A percentile compares a stretch with the other conserved stretches of the same genome.
phyloP scores from a whole-genome alignment of 1,140 invertebrate genomes.

The Heliothis subflexa region DNA sequence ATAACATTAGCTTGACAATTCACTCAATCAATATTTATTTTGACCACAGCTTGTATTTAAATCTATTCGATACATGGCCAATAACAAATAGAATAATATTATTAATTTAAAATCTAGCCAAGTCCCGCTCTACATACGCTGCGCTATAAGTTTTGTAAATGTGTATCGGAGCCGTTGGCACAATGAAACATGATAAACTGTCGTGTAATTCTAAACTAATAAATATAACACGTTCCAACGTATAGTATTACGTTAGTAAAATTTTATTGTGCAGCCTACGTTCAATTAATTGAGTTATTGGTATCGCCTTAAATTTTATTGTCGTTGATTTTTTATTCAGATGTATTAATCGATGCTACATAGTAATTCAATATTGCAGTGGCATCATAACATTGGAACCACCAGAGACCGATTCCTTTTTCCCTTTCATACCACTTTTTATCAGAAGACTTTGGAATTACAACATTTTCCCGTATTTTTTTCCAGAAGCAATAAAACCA shows the following conservation, averaged over 20 bases:
- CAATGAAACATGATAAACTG: conserved; percentile 36
- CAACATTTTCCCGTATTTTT: no score
- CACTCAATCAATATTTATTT: no score
- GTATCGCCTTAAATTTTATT: not conserved
- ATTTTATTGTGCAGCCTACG: not conserved
- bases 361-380: no score
- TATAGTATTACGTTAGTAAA: conserved; percentile 10
- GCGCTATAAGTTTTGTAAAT: conserved; percentile 1
- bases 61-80: no score
- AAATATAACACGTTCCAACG: conserved; percentile 26
- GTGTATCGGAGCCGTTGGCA: not conserved
- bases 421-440: no score
- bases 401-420: no score
- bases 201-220: conserved; percentile 25
- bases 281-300: not conserved
- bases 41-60: no score
- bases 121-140: not conserved
- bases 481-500: no score
- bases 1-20: no score
- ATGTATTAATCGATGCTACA: no score
- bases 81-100: not conserved
- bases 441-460: no score
- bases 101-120: not conserved
- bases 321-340: not conserved
- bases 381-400: no score